A percentile compares a stretch with the other conserved stretches of the same genome.
These are phyloP conservation scores for Trididemnum nubilum DNA, from an alignment of 23 tunicate species.

Conservation along the genomic window DNA sequence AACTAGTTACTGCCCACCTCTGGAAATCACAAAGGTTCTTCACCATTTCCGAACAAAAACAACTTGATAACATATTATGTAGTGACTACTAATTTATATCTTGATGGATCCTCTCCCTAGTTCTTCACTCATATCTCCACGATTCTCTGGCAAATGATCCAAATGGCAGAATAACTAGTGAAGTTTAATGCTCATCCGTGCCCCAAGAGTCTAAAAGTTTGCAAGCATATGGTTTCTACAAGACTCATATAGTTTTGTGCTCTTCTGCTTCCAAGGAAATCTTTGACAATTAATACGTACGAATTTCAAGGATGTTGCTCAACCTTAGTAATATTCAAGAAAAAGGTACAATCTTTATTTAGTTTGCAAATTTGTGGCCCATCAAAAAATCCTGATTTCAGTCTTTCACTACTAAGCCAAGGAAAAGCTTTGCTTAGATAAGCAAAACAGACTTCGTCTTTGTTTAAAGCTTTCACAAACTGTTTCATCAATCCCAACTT, in stretches of 20 bases:
- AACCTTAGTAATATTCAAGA: not conserved
- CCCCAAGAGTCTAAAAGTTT: not conserved
- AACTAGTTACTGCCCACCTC: too few relatives aligned
- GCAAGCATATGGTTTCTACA: not conserved
- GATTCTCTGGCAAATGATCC: not conserved
- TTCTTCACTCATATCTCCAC: not conserved
- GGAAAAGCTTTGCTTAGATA: not conserved
- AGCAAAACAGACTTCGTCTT: not conserved
- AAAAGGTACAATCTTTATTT: not conserved
- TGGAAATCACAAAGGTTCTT: too few relatives aligned
- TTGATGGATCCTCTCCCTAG: not conserved
- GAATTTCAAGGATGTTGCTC: not conserved
- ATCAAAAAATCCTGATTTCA: not conserved
- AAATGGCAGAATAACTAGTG: not conserved
- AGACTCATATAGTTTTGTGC: not conserved
- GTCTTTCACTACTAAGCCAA: not conserved
- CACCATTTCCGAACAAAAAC: too few relatives aligned
- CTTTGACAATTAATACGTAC: not conserved
- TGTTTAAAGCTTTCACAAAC: not conserved
- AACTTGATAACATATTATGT: too few relatives aligned
- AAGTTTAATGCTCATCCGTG: not conserved
- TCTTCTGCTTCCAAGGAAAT: not conserved
- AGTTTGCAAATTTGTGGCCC: not conserved
- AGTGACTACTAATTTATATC: too few relatives aligned
- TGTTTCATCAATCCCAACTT: slow-evolving; percentile 4